These are phyloP conservation scores for Polyommatus iphigenia DNA, from an alignment of 2,888 invertebrate species.

Conservation along the genomic window DNA sequence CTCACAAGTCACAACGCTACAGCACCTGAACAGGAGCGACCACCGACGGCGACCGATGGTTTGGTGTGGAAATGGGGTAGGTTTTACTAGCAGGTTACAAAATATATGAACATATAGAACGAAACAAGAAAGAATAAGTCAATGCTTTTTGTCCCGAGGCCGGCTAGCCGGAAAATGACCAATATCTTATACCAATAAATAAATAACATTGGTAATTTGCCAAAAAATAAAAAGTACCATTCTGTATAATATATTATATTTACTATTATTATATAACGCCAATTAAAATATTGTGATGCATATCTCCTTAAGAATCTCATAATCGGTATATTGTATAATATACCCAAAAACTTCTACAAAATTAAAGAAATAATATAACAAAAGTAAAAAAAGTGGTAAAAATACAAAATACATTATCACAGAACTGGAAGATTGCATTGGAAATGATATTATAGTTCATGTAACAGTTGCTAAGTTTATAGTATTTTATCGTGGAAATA, in stretches of 20 bases:
- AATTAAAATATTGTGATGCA: slow-evolving; percentile 23
- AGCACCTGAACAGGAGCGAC: neutral
- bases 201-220: too few relatives aligned
- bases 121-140: too few relatives aligned
- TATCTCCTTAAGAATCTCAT: slow-evolving; percentile 14
- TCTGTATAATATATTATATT: slow-evolving; percentile 22
- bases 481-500: neutral
- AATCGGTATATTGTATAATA: slow-evolving; percentile 17
- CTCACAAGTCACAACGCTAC: neutral
- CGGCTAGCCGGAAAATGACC: too few relatives aligned
- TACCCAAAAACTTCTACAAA: slow-evolving; percentile 14
- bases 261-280: slow-evolving; percentile 14
- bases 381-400: slow-evolving; percentile 28
- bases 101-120: too few relatives aligned
- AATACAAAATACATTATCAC: slow-evolving; percentile 29
- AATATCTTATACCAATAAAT: too few relatives aligned
- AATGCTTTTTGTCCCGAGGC: too few relatives aligned
- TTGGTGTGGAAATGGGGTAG: too few relatives aligned
- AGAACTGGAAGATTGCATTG: slow-evolving; percentile 31
- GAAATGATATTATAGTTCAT: slow-evolving; percentile 5
- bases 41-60: too few relatives aligned
- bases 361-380: slow-evolving; percentile 24
- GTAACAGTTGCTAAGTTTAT: neutral
- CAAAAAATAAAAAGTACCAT: neutral
- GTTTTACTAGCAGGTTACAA: too few relatives aligned